A percentile compares a stretch with the other conserved stretches of the same genome.
These are phyloP conservation scores for Gila orcuttii DNA, from an alignment of 2,113 vertebrate species.

Conservation along the genomic window DNA sequence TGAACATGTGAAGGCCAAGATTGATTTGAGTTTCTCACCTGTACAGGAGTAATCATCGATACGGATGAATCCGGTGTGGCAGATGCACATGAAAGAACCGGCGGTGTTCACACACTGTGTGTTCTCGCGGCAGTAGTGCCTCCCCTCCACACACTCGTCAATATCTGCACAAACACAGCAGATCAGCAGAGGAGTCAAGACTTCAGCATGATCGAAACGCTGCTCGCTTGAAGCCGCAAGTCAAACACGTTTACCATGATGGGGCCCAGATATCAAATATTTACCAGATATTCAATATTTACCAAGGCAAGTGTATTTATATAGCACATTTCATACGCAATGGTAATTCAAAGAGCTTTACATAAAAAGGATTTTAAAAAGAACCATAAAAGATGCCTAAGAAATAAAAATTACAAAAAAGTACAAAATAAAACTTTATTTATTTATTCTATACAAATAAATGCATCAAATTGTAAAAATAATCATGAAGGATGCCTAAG, in stretches of 20 bases:
- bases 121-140: conserved; percentile 96
- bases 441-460: too few species aligned
- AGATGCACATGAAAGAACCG: conserved; percentile 97
- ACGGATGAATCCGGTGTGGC: conserved; percentile 92
- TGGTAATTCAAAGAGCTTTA: too few species aligned
- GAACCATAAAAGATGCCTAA: too few species aligned
- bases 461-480: too few species aligned
- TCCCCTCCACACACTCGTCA: conserved; percentile 94
- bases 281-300: not conserved
- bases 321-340: too few species aligned
- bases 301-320: too few species aligned
- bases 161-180: conserved; percentile 79
- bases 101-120: conserved; percentile 96
- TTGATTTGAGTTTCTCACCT: conserved; percentile 76
- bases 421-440: too few species aligned
- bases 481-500: too few species aligned
- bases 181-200: not conserved
- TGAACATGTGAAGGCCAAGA: too few species aligned
- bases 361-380: too few species aligned
- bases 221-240: too few species aligned
- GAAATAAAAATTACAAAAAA: too few species aligned
- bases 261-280: not conserved
- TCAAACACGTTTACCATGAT: not conserved
- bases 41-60: conserved; percentile 99
- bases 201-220: not conserved